Base-by-base conservation (phyloP, 2,113 vertebrate species). In the Chaetodon trifascialis region DNA sequence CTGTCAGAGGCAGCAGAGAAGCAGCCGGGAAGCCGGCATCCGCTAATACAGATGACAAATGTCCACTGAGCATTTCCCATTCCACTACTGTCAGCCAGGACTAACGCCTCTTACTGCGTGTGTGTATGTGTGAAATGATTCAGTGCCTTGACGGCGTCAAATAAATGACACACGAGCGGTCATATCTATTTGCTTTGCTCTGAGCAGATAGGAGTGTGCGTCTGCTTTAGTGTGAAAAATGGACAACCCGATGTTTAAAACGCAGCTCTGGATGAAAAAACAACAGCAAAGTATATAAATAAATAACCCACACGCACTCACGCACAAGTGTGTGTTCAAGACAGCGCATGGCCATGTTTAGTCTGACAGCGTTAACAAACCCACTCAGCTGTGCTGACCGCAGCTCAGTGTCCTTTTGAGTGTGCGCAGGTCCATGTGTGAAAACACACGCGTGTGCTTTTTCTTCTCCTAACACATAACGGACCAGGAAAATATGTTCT, bases 31-130 rank as follows among this genome's bases (percentile, higher is more conserved):
- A 90, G 86, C 87, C 76, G 74, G 76, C 83, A 82, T 84, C 78
- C 76, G 36, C 89, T 75, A 77, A 86, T 88, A 86, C 80, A 87
- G 86, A 94, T 93, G 89, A 94, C 87, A 93, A 92, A 91, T 89
- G 86, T 89, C 87, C 90, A 73, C 83, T 42, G 86, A 92, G 88
- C 83, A 58, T 89, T 92, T 90, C 89, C 90, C 73, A 87, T 92
- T 91, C 83, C 88, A 56, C 87, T 74, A 67, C 88, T 91, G 92
- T 93, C 91, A 88, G 86, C 59, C 34, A 87, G 74, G 85, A 93
- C 83, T 86, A 85, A 83, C 86, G 46, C 83, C 77, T 82, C 77
- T 70, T 60, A 76, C 80, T 68, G 58, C 60, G 83, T 71, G 54
- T 74, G 79, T 47, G 19, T 67, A 77, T 74, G 49, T 74, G 79